Evolutionary conservation across 2,113 vertebrate species (phyloP).

Genomic region (Phaethornis superciliosus): DNA sequence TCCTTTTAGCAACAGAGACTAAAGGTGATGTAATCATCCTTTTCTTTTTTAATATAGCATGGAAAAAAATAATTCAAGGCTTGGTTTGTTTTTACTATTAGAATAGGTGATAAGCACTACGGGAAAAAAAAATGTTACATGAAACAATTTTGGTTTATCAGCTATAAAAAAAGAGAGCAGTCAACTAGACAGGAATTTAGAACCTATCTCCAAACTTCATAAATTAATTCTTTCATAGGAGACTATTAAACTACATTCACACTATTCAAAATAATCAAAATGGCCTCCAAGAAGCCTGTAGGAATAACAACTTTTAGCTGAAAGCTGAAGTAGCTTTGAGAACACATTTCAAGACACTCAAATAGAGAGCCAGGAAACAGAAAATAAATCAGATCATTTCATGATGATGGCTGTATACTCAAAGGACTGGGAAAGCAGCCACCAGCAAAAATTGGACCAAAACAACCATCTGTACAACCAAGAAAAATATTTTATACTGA

Average conservation of each 20-base stretch:
- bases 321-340: not conserved
- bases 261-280: not conserved
- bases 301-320: not conserved
- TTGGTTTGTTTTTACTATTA: not conserved
- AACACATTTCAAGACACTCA: not conserved
- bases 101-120: not conserved
- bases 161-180: not conserved
- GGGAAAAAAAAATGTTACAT: not conserved
- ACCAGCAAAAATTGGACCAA: slow-evolving; percentile 2
- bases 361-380: not conserved
- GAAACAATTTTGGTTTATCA: not conserved
- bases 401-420: not conserved
- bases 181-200: not conserved
- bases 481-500: slow-evolving; percentile 21
- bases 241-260: not conserved
- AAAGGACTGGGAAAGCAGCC: not conserved
- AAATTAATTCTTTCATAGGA: not conserved
- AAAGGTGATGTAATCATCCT: not conserved
- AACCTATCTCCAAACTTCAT: not conserved
- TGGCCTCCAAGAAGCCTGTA: not conserved
- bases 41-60: not conserved
- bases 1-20: not conserved
- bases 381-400: slow-evolving; percentile 32
- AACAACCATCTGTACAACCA: slow-evolving; percentile 16
- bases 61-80: not conserved